phyloP scores from a whole-genome alignment of 1,140 invertebrate species.

The Metaphire vulgaris region DNA sequence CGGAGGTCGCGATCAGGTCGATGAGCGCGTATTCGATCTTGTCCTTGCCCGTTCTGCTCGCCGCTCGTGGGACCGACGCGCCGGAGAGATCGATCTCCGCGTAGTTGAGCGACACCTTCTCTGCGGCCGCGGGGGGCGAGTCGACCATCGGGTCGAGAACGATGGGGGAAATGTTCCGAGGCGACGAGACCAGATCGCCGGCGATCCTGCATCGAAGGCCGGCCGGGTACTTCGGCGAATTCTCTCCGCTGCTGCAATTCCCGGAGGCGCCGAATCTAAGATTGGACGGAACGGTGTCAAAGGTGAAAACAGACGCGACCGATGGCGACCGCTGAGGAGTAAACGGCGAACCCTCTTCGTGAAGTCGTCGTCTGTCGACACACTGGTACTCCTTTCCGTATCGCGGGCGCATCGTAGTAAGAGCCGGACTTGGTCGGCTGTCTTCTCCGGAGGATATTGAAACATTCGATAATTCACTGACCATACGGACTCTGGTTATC shows the following conservation, averaged over 20 bases:
- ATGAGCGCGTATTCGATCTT: slow-evolving; percentile 44
- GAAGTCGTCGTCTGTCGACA: slow-evolving; percentile 58
- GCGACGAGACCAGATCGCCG: background rate
- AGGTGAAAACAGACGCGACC: slow-evolving; percentile 40
- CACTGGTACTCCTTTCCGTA: slow-evolving; percentile 85
- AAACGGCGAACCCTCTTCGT: slow-evolving; percentile 29
- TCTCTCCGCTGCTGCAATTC: slow-evolving; percentile 30
- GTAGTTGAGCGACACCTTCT: slow-evolving; percentile 40
- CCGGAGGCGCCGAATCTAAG: slow-evolving; percentile 29
- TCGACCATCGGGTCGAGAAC: slow-evolving; percentile 36
- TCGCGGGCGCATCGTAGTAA: slow-evolving; percentile 71
- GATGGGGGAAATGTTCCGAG: slow-evolving; percentile 23
- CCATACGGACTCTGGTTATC: background rate
- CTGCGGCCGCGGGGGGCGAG: slow-evolving; percentile 33
- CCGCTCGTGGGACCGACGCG: background rate
- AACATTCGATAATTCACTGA: slow-evolving; percentile 33
- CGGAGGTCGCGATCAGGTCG: slow-evolving; percentile 44
- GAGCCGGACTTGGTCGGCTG: slow-evolving; percentile 61
- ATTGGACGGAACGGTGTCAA: slow-evolving; percentile 33
- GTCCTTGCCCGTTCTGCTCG: slow-evolving; percentile 3
- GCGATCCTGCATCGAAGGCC: background rate
- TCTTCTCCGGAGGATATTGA: slow-evolving; percentile 32
- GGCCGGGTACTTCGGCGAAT: slow-evolving; percentile 23
- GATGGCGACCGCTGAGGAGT: slow-evolving; percentile 38
- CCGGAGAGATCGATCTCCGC: slow-evolving; percentile 41